Evolutionary conservation across 2,888 invertebrate species (phyloP).

Genomic region (Eurytoma californica): DNA sequence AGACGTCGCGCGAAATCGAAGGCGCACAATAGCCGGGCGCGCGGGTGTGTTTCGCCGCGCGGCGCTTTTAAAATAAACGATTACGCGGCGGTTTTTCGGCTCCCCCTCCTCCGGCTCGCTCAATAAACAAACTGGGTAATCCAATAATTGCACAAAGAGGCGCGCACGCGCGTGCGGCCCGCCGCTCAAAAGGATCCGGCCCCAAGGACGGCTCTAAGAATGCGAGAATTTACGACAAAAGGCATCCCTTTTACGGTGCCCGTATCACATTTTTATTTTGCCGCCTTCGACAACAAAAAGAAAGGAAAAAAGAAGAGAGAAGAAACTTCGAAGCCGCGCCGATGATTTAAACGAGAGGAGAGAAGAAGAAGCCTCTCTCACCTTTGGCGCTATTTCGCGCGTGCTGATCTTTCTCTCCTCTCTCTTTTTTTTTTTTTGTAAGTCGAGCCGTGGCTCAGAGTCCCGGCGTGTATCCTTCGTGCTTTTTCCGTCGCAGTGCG

Average conservation of each 20-base stretch:
- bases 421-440: neutral
- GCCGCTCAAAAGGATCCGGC: slow-evolving; percentile 9
- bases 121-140: slow-evolving; percentile 45
- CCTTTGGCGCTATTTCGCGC: slow-evolving; percentile 10
- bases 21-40: neutral
- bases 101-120: neutral
- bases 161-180: slow-evolving; percentile 1
- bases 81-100: slow-evolving; percentile 50
- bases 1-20: neutral
- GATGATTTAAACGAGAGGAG: slow-evolving; percentile 53
- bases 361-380: neutral
- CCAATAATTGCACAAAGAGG: slow-evolving; percentile 54
- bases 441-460: neutral
- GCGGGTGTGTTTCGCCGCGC: slow-evolving; percentile 20
- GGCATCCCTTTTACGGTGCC: slow-evolving; percentile 46
- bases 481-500: neutral
- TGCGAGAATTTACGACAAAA: slow-evolving; percentile 58
- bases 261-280: slow-evolving; percentile 56
- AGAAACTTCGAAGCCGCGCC: slow-evolving; percentile 53
- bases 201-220: slow-evolving; percentile 54
- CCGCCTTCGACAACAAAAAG: slow-evolving; percentile 30
- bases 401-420: neutral
- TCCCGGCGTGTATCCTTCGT: neutral
- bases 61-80: slow-evolving; percentile 44
- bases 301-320: too few species aligned